Evolutionary conservation across 2,797 vertebrate genomes (phyloP).

Genomic region (Hoplostethus mediterraneus): DNA sequence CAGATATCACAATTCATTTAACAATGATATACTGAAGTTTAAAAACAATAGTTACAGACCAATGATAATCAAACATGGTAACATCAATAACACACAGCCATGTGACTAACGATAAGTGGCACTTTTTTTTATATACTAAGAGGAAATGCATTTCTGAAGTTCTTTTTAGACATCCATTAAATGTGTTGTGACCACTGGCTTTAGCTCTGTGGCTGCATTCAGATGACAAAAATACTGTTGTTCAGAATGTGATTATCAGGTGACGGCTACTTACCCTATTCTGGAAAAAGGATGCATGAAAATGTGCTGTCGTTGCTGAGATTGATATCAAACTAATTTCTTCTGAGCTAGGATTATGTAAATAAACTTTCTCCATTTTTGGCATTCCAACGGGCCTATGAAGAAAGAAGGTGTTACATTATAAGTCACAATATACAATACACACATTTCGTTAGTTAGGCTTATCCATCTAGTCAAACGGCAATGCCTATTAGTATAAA

Average conservation of each 20-base stretch:
- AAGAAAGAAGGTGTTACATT: constrained; percentile 37
- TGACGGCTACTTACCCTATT: constrained; percentile 91
- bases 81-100: neutral
- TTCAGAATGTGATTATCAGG: neutral
- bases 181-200: neutral
- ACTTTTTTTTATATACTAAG: no score
- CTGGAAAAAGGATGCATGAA: constrained; percentile 99
- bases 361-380: constrained; percentile 99
- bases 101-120: neutral
- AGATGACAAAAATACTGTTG: neutral
- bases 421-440: neutral
- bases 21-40: neutral
- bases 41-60: neutral
- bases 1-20: neutral
- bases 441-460: neutral
- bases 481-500: no score
- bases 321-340: constrained; percentile 99
- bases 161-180: neutral
- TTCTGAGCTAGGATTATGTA: constrained; percentile 99
- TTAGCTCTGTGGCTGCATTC: no score
- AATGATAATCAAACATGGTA: no score
- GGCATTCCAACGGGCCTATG: constrained; percentile 98
- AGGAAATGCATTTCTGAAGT: neutral
- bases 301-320: constrained; percentile 99
- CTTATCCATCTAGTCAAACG: no score